These are phyloP conservation scores for Laodelphax striatellus DNA, from an alignment of 1,140 invertebrate species.

Conservation along the genomic window DNA sequence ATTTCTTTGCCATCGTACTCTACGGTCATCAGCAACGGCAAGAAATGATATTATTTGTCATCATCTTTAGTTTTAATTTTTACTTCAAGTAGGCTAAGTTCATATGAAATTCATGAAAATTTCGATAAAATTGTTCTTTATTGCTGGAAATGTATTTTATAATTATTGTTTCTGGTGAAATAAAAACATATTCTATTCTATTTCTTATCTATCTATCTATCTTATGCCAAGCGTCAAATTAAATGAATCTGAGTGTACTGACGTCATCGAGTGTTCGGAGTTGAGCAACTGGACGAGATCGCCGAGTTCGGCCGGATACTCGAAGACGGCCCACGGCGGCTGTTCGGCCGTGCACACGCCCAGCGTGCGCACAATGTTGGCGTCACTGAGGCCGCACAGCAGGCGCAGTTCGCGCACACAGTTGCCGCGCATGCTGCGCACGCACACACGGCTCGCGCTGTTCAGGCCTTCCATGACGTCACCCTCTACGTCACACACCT, in stretches of 20 bases:
- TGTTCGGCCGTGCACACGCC: constrained; percentile 51
- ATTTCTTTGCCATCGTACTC: too few relatives aligned
- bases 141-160: too few relatives aligned
- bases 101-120: too few relatives aligned
- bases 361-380: constrained; percentile 60
- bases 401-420: constrained; percentile 54
- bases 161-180: too few relatives aligned
- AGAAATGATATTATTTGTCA: too few relatives aligned
- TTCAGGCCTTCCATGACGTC: background rate
- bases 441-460: constrained; percentile 22
- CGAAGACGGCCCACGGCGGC: constrained; percentile 59
- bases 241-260: background rate
- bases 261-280: constrained; percentile 18
- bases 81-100: too few relatives aligned
- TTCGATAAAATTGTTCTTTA: too few relatives aligned
- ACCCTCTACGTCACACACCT: constrained; percentile 16
- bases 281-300: constrained; percentile 62
- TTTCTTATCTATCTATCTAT: too few relatives aligned
- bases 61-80: too few relatives aligned
- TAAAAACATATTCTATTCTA: too few relatives aligned
- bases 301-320: constrained; percentile 65
- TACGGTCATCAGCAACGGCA: too few relatives aligned
- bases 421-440: constrained; percentile 29
- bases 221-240: too few relatives aligned
- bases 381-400: constrained; percentile 56